Evolutionary conservation across 2,888 invertebrate genomes (phyloP).

Genomic region (Pterobdella sp.): DNA sequence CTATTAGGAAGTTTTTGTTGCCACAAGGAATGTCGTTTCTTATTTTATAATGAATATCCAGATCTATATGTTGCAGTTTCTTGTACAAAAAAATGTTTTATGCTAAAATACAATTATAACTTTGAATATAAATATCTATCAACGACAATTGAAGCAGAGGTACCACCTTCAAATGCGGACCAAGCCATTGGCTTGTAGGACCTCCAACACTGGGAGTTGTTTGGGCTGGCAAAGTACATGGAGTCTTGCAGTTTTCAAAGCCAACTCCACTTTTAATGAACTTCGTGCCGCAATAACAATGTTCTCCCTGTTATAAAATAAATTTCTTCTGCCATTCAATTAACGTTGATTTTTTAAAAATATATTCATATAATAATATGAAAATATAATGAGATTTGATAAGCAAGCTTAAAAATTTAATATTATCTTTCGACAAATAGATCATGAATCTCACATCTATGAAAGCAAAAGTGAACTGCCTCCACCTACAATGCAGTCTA

Average conservation of each 20-base stretch:
- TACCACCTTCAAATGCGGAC: too few species aligned
- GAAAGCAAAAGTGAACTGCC: constrained; percentile 18
- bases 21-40: neutral
- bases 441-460: constrained; percentile 15
- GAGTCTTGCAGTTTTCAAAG: neutral
- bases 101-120: too few species aligned
- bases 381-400: too few species aligned
- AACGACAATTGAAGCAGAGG: neutral
- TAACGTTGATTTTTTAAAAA: too few species aligned
- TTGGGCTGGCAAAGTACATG: neutral
- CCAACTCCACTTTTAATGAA: neutral
- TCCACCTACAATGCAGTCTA: constrained; percentile 13
- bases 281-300: neutral
- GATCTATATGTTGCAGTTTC: neutral
- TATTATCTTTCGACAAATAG: neutral
- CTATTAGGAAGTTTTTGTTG: neutral
- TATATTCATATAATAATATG: too few species aligned
- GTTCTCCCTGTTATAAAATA: neutral
- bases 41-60: neutral
- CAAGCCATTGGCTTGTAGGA: too few species aligned
- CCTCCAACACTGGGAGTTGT: too few species aligned
- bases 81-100: neutral
- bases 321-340: too few species aligned
- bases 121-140: too few species aligned
- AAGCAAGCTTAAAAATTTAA: too few species aligned